Evolutionary conservation across 2,797 vertebrate genomes (phyloP).

Genomic region (Melanotaenia maccullochi): DNA sequence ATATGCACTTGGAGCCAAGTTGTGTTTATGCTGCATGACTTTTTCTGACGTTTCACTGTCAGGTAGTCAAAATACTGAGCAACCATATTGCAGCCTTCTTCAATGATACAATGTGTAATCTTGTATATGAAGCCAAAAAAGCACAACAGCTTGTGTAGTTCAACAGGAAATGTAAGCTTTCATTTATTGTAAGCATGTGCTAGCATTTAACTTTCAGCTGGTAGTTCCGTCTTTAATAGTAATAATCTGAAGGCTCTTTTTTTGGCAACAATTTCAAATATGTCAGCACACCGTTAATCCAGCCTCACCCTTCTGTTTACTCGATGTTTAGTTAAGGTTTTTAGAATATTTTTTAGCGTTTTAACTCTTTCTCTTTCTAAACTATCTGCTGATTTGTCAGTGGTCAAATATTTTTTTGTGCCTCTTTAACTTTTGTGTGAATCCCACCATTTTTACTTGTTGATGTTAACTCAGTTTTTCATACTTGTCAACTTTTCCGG

Average conservation of each 20-base stretch:
- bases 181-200: conserved; percentile 24
- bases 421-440: neutral
- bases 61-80: conserved; percentile 34
- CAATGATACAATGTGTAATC: conserved; percentile 34
- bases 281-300: neutral
- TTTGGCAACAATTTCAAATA: neutral
- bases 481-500: conserved; percentile 10
- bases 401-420: neutral
- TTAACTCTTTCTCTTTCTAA: neutral
- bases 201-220: conserved; percentile 29
- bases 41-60: conserved; percentile 42
- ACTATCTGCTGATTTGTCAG: neutral
- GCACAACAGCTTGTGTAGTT: conserved; percentile 19
- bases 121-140: conserved; percentile 56
- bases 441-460: neutral
- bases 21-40: conserved; percentile 64
- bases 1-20: conserved; percentile 69
- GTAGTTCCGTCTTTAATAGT: conserved; percentile 27
- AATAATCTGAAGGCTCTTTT: conserved; percentile 2
- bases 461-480: neutral
- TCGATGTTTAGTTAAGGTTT: neutral
- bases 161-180: conserved; percentile 11
- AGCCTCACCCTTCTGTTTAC: neutral
- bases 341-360: neutral
- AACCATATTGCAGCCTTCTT: conserved; percentile 27